A percentile compares a stretch with the other conserved stretches of the same genome.
Conservation (phyloP, 92 coral and sea anemone genomes). For the Chrysogorgia sp. region DNA sequence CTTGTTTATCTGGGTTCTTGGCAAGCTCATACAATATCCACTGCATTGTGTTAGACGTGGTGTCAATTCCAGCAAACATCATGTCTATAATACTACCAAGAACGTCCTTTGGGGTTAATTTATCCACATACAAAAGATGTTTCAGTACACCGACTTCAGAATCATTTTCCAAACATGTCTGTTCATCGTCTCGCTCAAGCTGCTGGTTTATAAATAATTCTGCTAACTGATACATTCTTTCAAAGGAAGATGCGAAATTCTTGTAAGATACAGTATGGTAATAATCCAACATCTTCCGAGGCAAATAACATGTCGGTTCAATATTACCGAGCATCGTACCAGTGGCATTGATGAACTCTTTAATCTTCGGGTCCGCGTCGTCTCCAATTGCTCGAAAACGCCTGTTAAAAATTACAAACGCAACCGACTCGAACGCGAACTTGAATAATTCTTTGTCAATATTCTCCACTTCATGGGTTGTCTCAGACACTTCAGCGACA, state of each 20-base stretch:
- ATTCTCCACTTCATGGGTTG: slow-evolving; percentile 49
- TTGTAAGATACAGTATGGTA: slow-evolving; percentile 65
- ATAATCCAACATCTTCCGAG: slow-evolving; percentile 61
- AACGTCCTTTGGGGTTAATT: slow-evolving; percentile 65
- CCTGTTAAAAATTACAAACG: slow-evolving; percentile 67
- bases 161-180: background rate
- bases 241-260: slow-evolving; percentile 42
- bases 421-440: slow-evolving; percentile 83
- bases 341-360: slow-evolving; percentile 58
- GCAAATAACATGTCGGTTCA: slow-evolving; percentile 31
- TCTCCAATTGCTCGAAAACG: slow-evolving; percentile 62
- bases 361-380: slow-evolving; percentile 53
- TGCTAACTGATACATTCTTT: slow-evolving; percentile 66
- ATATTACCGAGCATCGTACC: slow-evolving; percentile 42
- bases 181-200: background rate
- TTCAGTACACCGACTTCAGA: slow-evolving; percentile 62
- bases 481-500: background rate
- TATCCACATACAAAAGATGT: slow-evolving; percentile 62
- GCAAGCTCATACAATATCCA: slow-evolving; percentile 77
- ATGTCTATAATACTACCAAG: slow-evolving; percentile 69
- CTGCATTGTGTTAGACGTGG: slow-evolving; percentile 79
- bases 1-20: slow-evolving; percentile 70
- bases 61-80: slow-evolving; percentile 76
- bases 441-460: slow-evolving; percentile 69
- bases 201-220: slow-evolving; percentile 59